Evolutionary conservation across 2,113 vertebrate species (phyloP).

Genomic region (Mandrillus leucophaeus): DNA sequence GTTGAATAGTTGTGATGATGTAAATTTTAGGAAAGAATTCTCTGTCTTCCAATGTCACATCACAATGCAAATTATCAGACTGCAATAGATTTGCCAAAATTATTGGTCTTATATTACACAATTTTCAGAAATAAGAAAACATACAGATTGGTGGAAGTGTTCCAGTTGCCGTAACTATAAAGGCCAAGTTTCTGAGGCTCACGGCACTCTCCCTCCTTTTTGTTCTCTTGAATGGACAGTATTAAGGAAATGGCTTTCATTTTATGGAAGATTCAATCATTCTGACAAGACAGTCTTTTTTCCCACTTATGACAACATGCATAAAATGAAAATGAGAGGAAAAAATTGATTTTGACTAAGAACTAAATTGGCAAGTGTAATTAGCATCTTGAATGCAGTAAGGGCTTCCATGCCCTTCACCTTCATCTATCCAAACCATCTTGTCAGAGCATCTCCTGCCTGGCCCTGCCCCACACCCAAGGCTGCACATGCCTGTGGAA

Average conservation of each 20-base stretch:
- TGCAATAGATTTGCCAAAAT: background rate
- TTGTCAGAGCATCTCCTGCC: background rate
- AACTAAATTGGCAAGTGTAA: background rate
- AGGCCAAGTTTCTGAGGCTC: background rate
- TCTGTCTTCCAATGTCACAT: background rate
- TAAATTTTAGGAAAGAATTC: background rate
- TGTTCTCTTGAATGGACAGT: background rate
- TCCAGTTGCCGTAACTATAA: background rate
- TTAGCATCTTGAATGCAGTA: background rate
- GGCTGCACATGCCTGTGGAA: background rate
- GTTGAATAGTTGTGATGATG: background rate
- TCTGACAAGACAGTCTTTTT: background rate
- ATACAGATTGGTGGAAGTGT: background rate
- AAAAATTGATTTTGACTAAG: conserved; percentile 14
- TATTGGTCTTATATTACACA: background rate
- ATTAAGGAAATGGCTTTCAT: background rate
- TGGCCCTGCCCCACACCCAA: background rate
- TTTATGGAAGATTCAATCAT: background rate
- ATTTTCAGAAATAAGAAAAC: background rate
- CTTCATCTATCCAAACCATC: background rate
- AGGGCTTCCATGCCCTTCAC: background rate
- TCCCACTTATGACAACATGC: background rate
- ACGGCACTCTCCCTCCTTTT: background rate
- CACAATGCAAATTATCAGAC: background rate
- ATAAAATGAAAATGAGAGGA: background rate